Evolutionary conservation across 2,797 vertebrate genomes (phyloP).

Genomic region (Cetoscarus ocellatus): DNA sequence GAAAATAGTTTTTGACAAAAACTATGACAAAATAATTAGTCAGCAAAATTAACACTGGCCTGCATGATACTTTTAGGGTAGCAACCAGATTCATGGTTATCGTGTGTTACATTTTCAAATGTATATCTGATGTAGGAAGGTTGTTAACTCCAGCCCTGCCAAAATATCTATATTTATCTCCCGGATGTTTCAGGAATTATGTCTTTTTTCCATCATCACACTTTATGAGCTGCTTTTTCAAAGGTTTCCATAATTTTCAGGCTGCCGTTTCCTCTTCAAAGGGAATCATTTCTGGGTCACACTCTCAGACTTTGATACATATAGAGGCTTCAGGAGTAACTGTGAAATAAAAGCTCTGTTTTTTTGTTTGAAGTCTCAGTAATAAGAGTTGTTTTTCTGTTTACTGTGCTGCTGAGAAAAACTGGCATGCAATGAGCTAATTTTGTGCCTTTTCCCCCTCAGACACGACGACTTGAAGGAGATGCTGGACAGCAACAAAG

Average conservation of each 20-base stretch:
- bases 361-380: background rate
- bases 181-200: slow-evolving; percentile 40
- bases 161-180: slow-evolving; percentile 6
- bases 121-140: slow-evolving; percentile 5
- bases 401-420: background rate
- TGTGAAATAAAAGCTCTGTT: slow-evolving; percentile 10
- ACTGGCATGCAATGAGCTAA: slow-evolving; percentile 7
- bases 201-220: slow-evolving; percentile 23
- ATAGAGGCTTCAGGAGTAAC: slow-evolving; percentile 21
- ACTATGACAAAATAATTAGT: too few species aligned
- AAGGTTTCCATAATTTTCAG: slow-evolving; percentile 40
- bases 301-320: slow-evolving; percentile 30
- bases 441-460: slow-evolving; percentile 17
- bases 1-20: too few species aligned
- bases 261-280: slow-evolving; percentile 49
- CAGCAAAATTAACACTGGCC: too few species aligned
- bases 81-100: background rate
- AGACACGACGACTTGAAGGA: slow-evolving; percentile 99
- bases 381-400: background rate
- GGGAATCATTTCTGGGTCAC: slow-evolving; percentile 58
- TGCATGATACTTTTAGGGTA: too few species aligned
- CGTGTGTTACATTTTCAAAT: background rate
- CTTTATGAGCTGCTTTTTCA: slow-evolving; percentile 33
- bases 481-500: slow-evolving; percentile 99
- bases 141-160: background rate